Percentiles rank a stretch among this genome's conserved stretches.
phyloP scores from a whole-genome alignment of 2,797 vertebrate genomes.

The Megalops cyprinoides region DNA sequence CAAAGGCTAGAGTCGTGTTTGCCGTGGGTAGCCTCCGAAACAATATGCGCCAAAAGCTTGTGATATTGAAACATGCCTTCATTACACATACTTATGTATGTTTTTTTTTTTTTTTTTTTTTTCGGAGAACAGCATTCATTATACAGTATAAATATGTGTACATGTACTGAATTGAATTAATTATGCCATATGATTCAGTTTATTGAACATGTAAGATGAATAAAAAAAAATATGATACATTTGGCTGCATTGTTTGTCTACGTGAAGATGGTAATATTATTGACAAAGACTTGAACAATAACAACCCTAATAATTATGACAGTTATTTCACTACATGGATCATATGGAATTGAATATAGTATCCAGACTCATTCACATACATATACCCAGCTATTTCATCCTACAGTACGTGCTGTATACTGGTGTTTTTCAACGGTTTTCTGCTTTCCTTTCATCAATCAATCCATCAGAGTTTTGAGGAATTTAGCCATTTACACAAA shows the following conservation, averaged over 20 bases:
- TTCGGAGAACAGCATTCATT: constrained; percentile 66
- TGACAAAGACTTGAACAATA: background rate
- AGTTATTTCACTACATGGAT: no score
- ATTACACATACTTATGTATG: constrained; percentile 65
- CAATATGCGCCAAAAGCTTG: constrained; percentile 26
- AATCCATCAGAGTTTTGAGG: no score
- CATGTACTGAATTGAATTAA: constrained; percentile 66
- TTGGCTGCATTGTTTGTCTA: background rate
- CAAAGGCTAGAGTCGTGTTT: constrained; percentile 4
- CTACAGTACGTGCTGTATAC: background rate
- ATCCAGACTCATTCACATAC: background rate
- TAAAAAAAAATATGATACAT: constrained; percentile 66
- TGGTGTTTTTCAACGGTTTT: background rate
- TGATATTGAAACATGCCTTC: constrained; percentile 60
- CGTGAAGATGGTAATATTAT: background rate
- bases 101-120: constrained; percentile 49
- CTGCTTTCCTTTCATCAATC: no score
- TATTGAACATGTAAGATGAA: constrained; percentile 61
- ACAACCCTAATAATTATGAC: no score
- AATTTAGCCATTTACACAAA: no score
- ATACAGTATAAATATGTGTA: constrained; percentile 68
- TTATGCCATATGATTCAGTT: constrained; percentile 69
- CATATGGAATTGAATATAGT: background rate
- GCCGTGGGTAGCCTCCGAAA: constrained; percentile 18
- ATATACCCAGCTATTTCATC: background rate